Evolutionary conservation across 1,140 invertebrate species (phyloP).

Genomic region (Saccostrea cuccullata): DNA sequence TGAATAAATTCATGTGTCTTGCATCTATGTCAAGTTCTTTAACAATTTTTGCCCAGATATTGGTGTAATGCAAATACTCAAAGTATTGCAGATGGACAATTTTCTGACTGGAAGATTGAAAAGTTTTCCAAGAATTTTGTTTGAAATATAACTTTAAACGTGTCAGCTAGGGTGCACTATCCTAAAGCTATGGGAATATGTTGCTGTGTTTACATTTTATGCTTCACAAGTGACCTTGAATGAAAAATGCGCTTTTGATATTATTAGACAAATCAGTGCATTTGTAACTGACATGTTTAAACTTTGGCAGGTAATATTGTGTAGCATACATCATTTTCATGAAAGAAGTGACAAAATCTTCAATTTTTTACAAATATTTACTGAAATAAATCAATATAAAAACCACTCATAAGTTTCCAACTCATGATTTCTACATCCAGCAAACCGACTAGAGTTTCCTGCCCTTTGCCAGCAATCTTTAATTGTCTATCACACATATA

Average conservation of each 20-base stretch:
- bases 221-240: neutral
- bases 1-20: too few relatives aligned
- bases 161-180: neutral
- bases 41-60: too few relatives aligned
- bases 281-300: neutral
- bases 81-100: neutral
- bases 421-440: neutral
- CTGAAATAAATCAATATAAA: slow-evolving; percentile 9
- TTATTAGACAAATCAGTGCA: neutral
- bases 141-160: neutral
- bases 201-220: neutral
- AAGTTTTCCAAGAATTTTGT: neutral
- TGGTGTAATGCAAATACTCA: neutral
- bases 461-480: neutral
- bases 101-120: neutral
- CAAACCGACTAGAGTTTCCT: neutral
- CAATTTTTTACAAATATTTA: neutral
- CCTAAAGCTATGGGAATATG: neutral
- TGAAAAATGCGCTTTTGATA: neutral
- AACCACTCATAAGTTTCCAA: neutral
- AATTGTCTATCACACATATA: neutral
- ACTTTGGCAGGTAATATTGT: neutral
- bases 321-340: neutral
- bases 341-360: neutral
- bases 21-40: too few relatives aligned